These are phyloP conservation scores for Eretmocerus hayati DNA, from an alignment of 2,888 invertebrate species.

Conservation along the genomic window DNA sequence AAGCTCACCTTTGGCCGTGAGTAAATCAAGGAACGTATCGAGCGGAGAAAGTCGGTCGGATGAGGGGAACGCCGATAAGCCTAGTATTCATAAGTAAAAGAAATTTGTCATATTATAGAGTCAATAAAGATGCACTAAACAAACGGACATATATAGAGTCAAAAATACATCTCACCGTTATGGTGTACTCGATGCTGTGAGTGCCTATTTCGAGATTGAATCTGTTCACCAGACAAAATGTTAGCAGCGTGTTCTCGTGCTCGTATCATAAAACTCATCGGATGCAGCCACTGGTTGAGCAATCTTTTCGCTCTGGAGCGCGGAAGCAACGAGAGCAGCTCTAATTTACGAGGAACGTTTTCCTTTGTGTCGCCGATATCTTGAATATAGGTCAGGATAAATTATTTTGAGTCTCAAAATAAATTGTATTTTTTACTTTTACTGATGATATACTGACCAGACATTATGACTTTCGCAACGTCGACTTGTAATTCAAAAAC, in stretches of 20 bases:
- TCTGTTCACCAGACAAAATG: constrained; percentile 64
- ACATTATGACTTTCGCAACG: constrained; percentile 76
- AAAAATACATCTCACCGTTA: constrained; percentile 31
- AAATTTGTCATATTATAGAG: constrained; percentile 5
- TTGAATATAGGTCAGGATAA: constrained; percentile 17
- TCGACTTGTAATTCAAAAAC: constrained; percentile 83
- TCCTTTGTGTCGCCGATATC: constrained; percentile 50
- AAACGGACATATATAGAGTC: too few species aligned
- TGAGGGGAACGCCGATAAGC: constrained; percentile 65
- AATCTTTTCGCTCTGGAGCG: constrained; percentile 71
- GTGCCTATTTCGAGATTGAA: constrained; percentile 39
- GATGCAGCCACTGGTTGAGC: constrained; percentile 71
- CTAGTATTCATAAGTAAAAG: constrained; percentile 45
- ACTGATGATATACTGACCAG: constrained; percentile 58
- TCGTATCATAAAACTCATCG: constrained; percentile 67
- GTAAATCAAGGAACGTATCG: constrained; percentile 75
- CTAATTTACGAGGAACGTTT: constrained; percentile 64
- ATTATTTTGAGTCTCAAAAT: neutral
- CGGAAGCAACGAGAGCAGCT: constrained; percentile 66
- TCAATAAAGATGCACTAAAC: too few species aligned
- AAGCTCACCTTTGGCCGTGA: constrained; percentile 73
- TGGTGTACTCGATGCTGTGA: constrained; percentile 38
- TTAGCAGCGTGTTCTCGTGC: constrained; percentile 76
- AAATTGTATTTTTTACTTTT: too few species aligned
- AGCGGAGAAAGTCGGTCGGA: constrained; percentile 69